phyloP scores from a whole-genome alignment of 2,797 vertebrate species.

The Scomberomorus guttatus region DNA sequence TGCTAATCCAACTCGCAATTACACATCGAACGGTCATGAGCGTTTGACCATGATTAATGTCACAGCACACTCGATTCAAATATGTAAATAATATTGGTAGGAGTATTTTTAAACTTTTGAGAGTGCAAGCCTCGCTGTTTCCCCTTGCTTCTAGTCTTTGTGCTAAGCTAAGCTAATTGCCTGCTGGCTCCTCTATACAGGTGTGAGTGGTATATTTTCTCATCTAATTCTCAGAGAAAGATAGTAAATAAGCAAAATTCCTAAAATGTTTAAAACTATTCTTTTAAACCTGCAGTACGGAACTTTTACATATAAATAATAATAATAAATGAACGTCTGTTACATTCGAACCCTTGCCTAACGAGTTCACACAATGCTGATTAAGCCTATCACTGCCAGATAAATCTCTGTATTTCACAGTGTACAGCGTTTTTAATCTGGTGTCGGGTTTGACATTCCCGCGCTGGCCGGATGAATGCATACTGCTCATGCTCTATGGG shows the following conservation, averaged over 20 bases:
- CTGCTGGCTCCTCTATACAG: neutral
- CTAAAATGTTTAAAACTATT: neutral
- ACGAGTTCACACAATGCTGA: no score
- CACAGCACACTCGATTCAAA: neutral
- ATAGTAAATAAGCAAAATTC: neutral
- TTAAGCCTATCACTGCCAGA: no score
- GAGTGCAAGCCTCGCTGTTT: neutral
- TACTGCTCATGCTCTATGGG: no score
- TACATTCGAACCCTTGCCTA: no score
- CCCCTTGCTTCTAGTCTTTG: neutral
- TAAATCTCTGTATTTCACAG: no score
- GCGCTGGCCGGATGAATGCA: no score
- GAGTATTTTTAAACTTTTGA: constrained; percentile 14
- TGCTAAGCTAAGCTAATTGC: constrained; percentile 10
- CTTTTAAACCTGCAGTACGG: neutral
- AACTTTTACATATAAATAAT: no score
- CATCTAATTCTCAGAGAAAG: neutral
- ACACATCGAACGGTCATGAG: neutral
- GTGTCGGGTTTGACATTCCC: no score
- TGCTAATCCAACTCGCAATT: neutral
- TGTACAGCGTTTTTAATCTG: no score
- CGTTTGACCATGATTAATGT: neutral
- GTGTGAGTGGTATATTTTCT: neutral
- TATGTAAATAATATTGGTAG: neutral
- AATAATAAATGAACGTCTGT: no score